Conservation (phyloP, 2,797 vertebrate species). For the Sciurus vulgaris region DNA sequence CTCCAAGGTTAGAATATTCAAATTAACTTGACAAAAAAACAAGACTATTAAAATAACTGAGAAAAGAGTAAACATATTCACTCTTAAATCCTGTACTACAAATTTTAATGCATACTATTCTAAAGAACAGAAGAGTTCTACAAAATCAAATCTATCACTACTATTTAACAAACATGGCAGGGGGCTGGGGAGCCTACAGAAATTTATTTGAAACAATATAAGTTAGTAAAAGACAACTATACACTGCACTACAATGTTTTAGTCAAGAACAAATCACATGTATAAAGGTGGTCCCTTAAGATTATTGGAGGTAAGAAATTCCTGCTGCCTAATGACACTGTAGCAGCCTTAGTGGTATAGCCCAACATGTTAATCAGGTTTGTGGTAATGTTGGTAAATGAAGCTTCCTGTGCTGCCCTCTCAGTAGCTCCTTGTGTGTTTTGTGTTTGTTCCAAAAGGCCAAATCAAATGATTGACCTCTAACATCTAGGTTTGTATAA, state of each 20-base stretch:
- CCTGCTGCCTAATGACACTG: not conserved
- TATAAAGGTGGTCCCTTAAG: not conserved
- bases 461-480: not conserved
- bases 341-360: not conserved
- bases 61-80: not conserved
- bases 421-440: not conserved
- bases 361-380: not conserved
- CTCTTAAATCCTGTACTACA: not conserved
- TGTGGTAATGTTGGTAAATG: not conserved
- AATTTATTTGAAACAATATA: conserved; percentile 19
- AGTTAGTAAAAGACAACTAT: not conserved
- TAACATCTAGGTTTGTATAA: not conserved
- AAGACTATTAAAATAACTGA: not conserved
- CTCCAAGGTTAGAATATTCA: not conserved
- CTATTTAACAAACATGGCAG: not conserved
- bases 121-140: not conserved
- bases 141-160: not conserved
- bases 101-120: not conserved
- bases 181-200: not conserved
- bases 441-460: not conserved
- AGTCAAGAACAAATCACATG: not conserved
- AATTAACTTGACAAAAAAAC: not conserved
- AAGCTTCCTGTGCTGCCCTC: not conserved
- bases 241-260: not conserved
- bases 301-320: not conserved